phyloP scores from a whole-genome alignment of 2,888 invertebrate genomes.

The Drosophila nr. perissopoda region DNA sequence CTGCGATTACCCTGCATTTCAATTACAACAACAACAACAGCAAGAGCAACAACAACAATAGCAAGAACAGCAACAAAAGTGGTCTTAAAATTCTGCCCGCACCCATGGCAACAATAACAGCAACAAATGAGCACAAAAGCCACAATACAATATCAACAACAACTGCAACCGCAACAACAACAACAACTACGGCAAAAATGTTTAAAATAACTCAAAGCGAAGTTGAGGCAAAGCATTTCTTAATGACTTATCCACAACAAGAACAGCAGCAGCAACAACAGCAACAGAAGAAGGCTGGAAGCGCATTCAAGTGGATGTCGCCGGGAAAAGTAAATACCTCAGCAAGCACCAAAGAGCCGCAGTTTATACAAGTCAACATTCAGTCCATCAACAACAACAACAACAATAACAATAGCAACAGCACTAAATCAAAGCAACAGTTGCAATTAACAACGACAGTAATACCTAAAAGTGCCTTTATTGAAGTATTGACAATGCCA shows the following conservation, averaged over 20 bases:
- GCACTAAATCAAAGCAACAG: conserved; percentile 28
- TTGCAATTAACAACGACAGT: conserved; percentile 29
- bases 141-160: conserved; percentile 33
- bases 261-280: conserved; percentile 21
- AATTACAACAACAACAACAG: conserved; percentile 36
- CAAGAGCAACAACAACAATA: conserved; percentile 32
- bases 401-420: conserved; percentile 30
- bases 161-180: conserved; percentile 10
- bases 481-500: conserved; percentile 36
- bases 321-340: conserved; percentile 51
- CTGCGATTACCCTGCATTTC: conserved; percentile 62
- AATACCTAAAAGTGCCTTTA: conserved; percentile 74
- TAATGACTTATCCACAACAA: conserved; percentile 44
- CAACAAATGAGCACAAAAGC: conserved; percentile 58
- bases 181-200: conserved; percentile 37
- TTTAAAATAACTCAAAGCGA: conserved; percentile 45
- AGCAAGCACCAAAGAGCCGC: conserved; percentile 53
- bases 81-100: conserved; percentile 43
- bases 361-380: conserved; percentile 40
- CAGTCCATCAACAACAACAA: conserved; percentile 33
- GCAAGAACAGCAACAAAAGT: conserved; percentile 36
- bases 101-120: conserved; percentile 8
- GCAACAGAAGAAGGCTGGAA: conserved; percentile 24
- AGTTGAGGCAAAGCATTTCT: conserved; percentile 44
- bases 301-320: conserved; percentile 43